A percentile compares a stretch with the other conserved stretches of the same genome.
Evolutionary conservation across 2,797 vertebrate genomes (phyloP).

Genomic region (Siniperca scherzeri): DNA sequence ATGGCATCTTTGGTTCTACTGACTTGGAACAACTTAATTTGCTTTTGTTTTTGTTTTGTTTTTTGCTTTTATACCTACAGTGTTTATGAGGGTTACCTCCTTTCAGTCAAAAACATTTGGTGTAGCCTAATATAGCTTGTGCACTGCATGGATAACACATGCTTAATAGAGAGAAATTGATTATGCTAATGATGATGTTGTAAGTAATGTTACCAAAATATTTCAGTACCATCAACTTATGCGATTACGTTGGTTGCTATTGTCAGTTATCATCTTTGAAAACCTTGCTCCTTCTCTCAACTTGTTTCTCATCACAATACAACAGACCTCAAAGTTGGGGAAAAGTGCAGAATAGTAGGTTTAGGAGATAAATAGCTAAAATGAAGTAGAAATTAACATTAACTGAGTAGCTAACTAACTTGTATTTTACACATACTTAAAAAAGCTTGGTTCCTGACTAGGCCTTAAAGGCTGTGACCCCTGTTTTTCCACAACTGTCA

Average conservation of each 20-base stretch:
- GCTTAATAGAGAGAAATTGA: neutral
- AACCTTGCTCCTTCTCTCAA: neutral
- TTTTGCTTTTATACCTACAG: neutral
- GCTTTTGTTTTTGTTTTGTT: neutral
- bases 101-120: neutral
- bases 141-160: neutral
- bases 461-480: constrained; percentile 35
- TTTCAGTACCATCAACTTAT: neutral
- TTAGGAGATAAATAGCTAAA: neutral
- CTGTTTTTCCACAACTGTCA: constrained; percentile 56
- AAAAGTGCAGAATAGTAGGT: neutral
- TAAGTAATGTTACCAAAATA: neutral
- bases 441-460: constrained; percentile 16
- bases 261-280: neutral
- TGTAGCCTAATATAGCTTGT: neutral
- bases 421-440: neutral
- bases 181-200: neutral
- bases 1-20: neutral
- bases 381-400: neutral
- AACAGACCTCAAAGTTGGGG: neutral
- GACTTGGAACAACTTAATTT: neutral
- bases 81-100: neutral
- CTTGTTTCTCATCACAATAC: neutral
- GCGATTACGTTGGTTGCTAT: neutral
- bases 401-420: neutral